phyloP scores from a whole-genome alignment of 1,140 invertebrate species.

The Conus ventricosus region DNA sequence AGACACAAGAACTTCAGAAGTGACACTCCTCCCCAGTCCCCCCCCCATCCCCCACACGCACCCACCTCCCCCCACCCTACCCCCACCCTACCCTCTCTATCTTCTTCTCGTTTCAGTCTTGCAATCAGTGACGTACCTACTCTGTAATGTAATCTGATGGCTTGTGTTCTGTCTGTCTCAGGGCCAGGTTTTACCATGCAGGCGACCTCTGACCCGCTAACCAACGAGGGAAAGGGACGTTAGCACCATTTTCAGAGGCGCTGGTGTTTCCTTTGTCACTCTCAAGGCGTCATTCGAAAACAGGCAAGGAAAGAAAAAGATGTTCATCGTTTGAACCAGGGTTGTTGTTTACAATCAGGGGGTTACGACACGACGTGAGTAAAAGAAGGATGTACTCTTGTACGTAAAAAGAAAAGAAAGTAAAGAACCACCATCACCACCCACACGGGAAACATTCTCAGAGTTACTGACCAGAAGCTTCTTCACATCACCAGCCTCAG shows the following conservation, averaged over 20 bases:
- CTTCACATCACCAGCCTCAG: too few species aligned
- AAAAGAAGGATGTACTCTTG: too few species aligned
- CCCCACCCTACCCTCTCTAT: not conserved
- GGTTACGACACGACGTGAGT: too few species aligned
- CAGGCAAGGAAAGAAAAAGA: not conserved
- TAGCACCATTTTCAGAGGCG: not conserved
- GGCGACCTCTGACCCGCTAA: not conserved
- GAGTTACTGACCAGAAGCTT: too few species aligned
- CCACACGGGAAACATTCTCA: too few species aligned
- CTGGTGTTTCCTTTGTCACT: not conserved
- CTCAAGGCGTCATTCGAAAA: not conserved
- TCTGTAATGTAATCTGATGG: not conserved
- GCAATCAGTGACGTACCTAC: not conserved
- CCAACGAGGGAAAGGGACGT: not conserved
- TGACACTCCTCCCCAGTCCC: too few species aligned
- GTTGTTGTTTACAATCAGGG: too few species aligned
- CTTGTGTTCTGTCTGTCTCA: not conserved
- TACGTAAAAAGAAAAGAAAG: too few species aligned
- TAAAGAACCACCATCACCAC: too few species aligned
- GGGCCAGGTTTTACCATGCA: not conserved
- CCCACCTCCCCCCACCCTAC: too few species aligned
- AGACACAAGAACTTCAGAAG: too few species aligned
- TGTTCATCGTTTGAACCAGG: not conserved
- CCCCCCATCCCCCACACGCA: not conserved
- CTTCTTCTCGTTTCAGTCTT: not conserved